Evolutionary conservation across 2,113 vertebrate species (phyloP).

Genomic region (Lepus europaeus): DNA sequence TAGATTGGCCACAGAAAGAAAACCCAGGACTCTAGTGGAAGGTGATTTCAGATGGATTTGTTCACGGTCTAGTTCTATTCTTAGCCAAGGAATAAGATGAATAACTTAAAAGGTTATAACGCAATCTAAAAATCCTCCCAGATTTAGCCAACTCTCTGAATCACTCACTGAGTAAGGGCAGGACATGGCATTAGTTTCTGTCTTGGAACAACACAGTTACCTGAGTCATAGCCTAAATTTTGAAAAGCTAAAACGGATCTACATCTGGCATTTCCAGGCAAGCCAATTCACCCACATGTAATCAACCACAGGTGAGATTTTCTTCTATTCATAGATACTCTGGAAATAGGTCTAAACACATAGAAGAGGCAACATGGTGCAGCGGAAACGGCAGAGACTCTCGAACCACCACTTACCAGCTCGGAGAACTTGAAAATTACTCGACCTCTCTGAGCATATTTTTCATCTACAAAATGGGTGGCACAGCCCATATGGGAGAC

Average conservation of each 20-base stretch:
- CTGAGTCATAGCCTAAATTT: conserved; percentile 77
- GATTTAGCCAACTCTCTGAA: conserved; percentile 70
- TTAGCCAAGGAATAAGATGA: conserved; percentile 66
- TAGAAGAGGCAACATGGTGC: neutral
- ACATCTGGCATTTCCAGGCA: conserved; percentile 64
- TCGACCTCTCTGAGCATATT: neutral
- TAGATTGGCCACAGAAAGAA: neutral
- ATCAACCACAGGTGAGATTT: conserved; percentile 65
- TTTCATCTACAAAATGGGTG: neutral
- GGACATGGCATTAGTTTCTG: neutral
- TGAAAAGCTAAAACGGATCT: conserved; percentile 73
- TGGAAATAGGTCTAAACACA: conserved; percentile 58
- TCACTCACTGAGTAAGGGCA: conserved; percentile 74
- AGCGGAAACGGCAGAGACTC: neutral
- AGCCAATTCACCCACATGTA: conserved; percentile 50
- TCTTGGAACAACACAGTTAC: conserved; percentile 62
- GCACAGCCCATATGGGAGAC: too few species aligned
- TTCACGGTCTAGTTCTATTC: conserved; percentile 58
- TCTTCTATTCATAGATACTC: conserved; percentile 63
- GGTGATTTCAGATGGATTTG: conserved; percentile 37
- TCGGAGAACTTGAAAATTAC: conserved; percentile 17
- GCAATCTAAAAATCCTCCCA: conserved; percentile 32
- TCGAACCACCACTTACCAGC: neutral
- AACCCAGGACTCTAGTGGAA: neutral
- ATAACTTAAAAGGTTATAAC: conserved; percentile 65